Base-by-base conservation (phyloP, 2,113 vertebrate genomes). In the Corythoichthys intestinalis region DNA sequence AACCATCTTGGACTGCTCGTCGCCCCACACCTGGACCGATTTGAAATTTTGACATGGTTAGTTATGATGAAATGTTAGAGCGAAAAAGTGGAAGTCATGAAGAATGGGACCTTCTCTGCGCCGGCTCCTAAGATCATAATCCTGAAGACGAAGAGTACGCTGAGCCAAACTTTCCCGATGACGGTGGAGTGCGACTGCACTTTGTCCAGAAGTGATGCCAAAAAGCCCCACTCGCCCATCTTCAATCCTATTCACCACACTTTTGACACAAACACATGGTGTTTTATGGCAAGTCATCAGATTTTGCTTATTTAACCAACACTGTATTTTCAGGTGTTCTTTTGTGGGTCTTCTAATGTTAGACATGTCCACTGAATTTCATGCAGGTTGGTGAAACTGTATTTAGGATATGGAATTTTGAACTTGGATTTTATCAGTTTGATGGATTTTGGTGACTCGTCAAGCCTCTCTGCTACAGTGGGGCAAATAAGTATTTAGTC, bases 81-180 rank as follows among this genome's bases (percentile, higher is more conserved):
- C 20, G 20, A 28, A 28, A 28, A 28, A 28, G 20, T 28, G 20
- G 20, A 28, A 28, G 20, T 28, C 20, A 28, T 28, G 20, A 1
- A 28, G 20, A 28, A 28, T 28, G 20, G 41, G 58, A 92, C 91
- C 83, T 91, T 92, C 46, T 93, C 91, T 0, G 84, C 91, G 56
- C 90, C 91, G 1, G 95, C 94, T 69, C 97, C 96, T 35, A 98
- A 90, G 72, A 98, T 88, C 93, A 98, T 90, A 86, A 98, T 98
- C 74, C 96, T 91, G 92, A 98, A 98, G 91, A 98, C 91, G 79
- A 98, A 98, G 59, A 98, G 94, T 49, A 98, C 96, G 0, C 93
- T 95, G 90, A 98, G 93, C 97, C 97, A 98, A 77, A 98, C 95
- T 82, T 98, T 98, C 85, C 96, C 96, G 0, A 93, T 74, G 4